These are phyloP conservation scores for Quadroppia sp. DNA, from an alignment of 2,888 invertebrate species.

Conservation along the genomic window DNA sequence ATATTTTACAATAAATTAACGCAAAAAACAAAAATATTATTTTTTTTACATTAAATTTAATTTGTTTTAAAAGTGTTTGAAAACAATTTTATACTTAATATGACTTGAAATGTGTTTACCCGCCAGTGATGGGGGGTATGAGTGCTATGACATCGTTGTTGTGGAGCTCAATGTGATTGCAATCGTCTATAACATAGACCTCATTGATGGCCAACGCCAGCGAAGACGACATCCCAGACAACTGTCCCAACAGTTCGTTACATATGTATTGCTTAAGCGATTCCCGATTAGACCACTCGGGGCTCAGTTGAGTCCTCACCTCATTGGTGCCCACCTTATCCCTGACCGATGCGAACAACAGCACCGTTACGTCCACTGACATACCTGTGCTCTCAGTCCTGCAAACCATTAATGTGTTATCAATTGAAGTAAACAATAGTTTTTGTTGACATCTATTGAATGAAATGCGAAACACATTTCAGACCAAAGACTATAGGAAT, in stretches of 20 bases:
- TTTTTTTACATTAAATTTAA: too few relatives aligned
- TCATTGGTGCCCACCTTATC: slow-evolving; percentile 12
- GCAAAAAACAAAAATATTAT: too few relatives aligned
- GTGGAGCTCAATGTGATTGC: background rate
- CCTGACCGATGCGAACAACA: slow-evolving; percentile 33
- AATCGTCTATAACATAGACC: slow-evolving; percentile 2
- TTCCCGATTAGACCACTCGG: slow-evolving; percentile 13
- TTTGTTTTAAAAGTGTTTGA: too few relatives aligned
- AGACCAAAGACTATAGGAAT: too few relatives aligned
- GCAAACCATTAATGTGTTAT: too few relatives aligned
- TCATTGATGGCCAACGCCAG: slow-evolving; percentile 40
- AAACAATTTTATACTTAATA: too few relatives aligned
- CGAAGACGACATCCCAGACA: slow-evolving; percentile 10
- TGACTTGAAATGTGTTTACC: too few relatives aligned
- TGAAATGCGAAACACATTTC: too few relatives aligned
- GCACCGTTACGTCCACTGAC: slow-evolving; percentile 30
- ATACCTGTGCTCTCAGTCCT: background rate
- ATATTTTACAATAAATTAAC: too few relatives aligned
- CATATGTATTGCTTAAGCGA: slow-evolving; percentile 21
- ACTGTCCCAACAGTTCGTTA: background rate
- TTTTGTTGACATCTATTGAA: too few relatives aligned
- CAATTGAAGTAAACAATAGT: too few relatives aligned
- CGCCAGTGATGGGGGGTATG: slow-evolving; percentile 41
- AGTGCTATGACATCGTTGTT: slow-evolving; percentile 31
- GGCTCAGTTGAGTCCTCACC: background rate